These are phyloP conservation scores for Dynastes tityus DNA, from an alignment of 2,888 invertebrate species.

Conservation along the genomic window DNA sequence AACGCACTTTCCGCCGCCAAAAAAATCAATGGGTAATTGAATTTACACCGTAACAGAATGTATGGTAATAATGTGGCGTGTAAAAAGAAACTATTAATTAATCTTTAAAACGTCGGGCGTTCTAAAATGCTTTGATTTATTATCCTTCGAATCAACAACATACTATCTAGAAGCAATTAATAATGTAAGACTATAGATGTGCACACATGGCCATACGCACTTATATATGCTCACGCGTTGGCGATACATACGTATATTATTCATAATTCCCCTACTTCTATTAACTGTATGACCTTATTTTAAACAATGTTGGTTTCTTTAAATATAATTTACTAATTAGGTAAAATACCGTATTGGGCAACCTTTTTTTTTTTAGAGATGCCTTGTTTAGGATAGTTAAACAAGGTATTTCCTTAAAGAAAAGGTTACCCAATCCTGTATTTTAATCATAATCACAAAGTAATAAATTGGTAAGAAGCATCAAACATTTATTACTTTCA, in stretches of 20 bases:
- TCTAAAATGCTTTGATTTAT: slow-evolving; percentile 23
- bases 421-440: too few relatives aligned
- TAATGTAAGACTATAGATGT: not conserved
- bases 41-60: slow-evolving; percentile 1
- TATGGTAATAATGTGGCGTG: not conserved
- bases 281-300: not conserved
- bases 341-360: too few relatives aligned
- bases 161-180: not conserved
- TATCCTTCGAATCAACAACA: slow-evolving; percentile 2
- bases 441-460: too few relatives aligned
- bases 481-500: too few relatives aligned
- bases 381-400: too few relatives aligned
- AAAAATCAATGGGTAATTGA: not conserved
- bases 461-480: too few relatives aligned
- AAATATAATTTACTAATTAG: too few relatives aligned
- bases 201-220: not conserved
- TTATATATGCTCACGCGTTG: not conserved
- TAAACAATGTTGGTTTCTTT: too few relatives aligned
- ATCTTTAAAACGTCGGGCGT: not conserved
- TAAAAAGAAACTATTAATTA: slow-evolving; percentile 22
- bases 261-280: not conserved
- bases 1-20: not conserved
- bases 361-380: too few relatives aligned
- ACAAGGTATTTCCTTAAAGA: too few relatives aligned
- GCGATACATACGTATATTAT: not conserved